Evolutionary conservation across 2,888 invertebrate species (phyloP).

Genomic region (Zelleria hepariella): DNA sequence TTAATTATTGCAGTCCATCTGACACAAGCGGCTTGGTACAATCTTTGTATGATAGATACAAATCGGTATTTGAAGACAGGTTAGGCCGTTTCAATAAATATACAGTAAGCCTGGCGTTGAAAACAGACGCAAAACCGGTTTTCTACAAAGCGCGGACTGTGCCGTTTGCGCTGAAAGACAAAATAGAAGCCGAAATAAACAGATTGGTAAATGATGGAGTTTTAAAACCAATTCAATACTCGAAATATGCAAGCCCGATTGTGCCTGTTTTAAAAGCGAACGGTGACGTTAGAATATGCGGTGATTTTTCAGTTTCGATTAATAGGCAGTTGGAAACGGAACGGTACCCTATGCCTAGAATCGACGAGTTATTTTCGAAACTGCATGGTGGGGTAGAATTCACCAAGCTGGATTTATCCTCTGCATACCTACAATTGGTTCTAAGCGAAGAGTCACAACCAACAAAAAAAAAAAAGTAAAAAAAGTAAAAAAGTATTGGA

Average conservation of each 20-base stretch:
- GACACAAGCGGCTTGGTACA: background rate
- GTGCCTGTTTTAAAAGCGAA: constrained; percentile 2
- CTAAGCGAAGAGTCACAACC: constrained; percentile 2
- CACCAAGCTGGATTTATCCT: background rate
- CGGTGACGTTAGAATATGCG: constrained; percentile 7
- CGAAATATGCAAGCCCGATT: background rate
- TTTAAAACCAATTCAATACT: background rate
- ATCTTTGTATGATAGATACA: background rate
- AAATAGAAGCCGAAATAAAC: background rate
- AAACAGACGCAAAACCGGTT: background rate
- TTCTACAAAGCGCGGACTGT: background rate
- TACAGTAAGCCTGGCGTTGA: background rate
- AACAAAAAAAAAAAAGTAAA: too few species aligned
- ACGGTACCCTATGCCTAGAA: constrained; percentile 2
- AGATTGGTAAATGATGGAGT: background rate
- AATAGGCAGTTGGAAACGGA: constrained; percentile 9
- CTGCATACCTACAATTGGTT: background rate
- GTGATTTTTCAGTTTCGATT: constrained; percentile 7
- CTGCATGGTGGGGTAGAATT: constrained; percentile 1
- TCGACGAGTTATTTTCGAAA: background rate
- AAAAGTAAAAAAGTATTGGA: too few species aligned
- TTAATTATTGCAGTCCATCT: background rate
- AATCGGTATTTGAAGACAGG: constrained; percentile 8
- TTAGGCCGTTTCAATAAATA: constrained; percentile 8
- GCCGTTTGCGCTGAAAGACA: too few species aligned